Evolutionary conservation across 2,113 vertebrate species (phyloP), one percentile per base, ranked within the genome.

Genomic region (Elephas maximus): DNA sequence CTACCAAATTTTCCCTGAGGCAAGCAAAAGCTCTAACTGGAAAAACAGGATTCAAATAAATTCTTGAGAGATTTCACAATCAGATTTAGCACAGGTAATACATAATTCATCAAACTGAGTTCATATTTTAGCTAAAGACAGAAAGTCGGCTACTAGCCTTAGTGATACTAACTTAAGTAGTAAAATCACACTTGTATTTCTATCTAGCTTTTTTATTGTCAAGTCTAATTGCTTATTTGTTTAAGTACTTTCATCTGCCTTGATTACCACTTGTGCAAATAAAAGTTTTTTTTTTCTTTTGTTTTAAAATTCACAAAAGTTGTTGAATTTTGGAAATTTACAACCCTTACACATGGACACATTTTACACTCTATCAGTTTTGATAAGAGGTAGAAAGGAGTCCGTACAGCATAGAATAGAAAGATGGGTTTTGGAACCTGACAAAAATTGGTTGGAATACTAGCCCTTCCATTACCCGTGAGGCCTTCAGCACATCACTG

Each of bases 21-120:
- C 96, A 96, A 97, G 78, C 85, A 88, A 94, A 97, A 94, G 51
- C 88, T 93, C 65, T 95, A 97, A 96, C 96, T 95, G 92, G 95
- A 97, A 97, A 97, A 97, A 97, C 96, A 92, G 82, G 95, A 95
- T 94, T 93, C 77, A 93, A 62, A 44, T 82, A 93, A 95, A 97
- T 95, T 98, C 96, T 97, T 95, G 48, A 88, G 90, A 97, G 48
- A 95, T 97, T 97, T 97, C 94, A 91, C 67, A 97, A 97, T 93
- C 92, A 97, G 74, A 81, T 77, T 97, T 88, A 95, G 53, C 81
- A 62, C 84, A 88, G 85, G 85, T 86, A 96, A 97, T 97, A 69
- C 88, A 97, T 98, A 96, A 97, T 97, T 97, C 96, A 96, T 95
- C 67, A 93, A 45, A 93, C 65, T 94, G 90, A 96, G 87, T 95